Evolutionary conservation across 2,888 invertebrate genomes (phyloP), one percentile per base, ranked within the genome.

Genomic region (Toxonevra muliebris): DNA sequence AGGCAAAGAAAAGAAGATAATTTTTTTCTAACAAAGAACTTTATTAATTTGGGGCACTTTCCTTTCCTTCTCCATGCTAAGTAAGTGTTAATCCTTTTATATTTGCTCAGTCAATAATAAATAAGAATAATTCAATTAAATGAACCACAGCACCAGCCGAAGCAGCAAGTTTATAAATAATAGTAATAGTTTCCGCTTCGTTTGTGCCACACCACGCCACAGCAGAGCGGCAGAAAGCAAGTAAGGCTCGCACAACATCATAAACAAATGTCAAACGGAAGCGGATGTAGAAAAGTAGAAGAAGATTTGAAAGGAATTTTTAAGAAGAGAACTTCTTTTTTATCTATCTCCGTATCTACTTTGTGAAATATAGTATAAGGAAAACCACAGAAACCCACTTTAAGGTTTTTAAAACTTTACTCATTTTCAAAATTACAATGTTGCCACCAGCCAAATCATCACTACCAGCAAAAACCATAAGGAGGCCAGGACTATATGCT

Each of bases 361-460:
- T 30, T 30, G 30, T 30, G 30, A 30, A 30, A 30, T 30, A 7
- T 30, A 30, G 3, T 30, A 73, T 70, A 66, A 30, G 30, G 3
- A 2, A 71, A 74, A 70, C 75, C 74, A 74, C 74, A 73, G 71
- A 75, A 74, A 74, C 75, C 76, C 76, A 74, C 76, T 74, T 73
- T 68, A 73, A 76, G 74, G 75, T 72, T 75, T 30, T 64, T 54
- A 65, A 71, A 80, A 80, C 79, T 80, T 80, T 80, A 78, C 80
- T 80, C 80, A 80, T 81, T 80, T 80, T 81, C 81, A 79, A 79
- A 80, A 80, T 81, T 80, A 80, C 81, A 80, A 79, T 80, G 79
- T 80, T 78, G 75, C 80, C 79, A 75, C 76, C 77, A 72, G 76
- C 30, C n/a, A n/a, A 30, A 7, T 7, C 30, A 30, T 30, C 30